A percentile compares a stretch with the other conserved stretches of the same genome.
These are phyloP conservation scores for Anthopleura xanthogrammica DNA, from an alignment of 92 coral and sea anemone genomes.

Conservation along the genomic window DNA sequence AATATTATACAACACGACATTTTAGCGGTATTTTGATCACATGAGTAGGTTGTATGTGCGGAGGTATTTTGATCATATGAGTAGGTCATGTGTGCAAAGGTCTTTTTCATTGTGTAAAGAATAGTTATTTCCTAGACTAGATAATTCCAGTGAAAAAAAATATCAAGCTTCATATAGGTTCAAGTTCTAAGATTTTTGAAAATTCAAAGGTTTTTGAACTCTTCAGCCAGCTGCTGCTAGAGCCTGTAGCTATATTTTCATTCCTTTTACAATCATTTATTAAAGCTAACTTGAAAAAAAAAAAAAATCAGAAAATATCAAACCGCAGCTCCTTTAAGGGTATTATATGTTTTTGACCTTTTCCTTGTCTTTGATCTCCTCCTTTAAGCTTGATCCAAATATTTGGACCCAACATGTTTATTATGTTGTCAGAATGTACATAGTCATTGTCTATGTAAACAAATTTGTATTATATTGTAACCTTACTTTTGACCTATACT, in stretches of 20 bases:
- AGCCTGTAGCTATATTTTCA: not conserved
- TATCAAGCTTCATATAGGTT: too few species aligned
- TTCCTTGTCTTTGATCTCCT: not conserved
- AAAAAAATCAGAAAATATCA: not conserved
- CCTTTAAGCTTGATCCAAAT: not conserved
- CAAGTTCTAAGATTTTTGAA: too few species aligned
- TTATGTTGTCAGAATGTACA: constrained; percentile 1
- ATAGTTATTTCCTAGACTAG: too few species aligned
- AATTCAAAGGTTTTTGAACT: too few species aligned
- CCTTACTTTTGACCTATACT: constrained; percentile 6
- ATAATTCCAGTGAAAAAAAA: too few species aligned
- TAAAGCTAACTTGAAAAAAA: not conserved
- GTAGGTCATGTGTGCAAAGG: too few species aligned
- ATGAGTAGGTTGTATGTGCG: too few species aligned
- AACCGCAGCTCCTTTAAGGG: not conserved
- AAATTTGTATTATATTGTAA: not conserved
- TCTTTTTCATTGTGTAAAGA: too few species aligned
- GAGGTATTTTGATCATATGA: too few species aligned
- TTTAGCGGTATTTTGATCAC: too few species aligned
- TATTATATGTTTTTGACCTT: not conserved
- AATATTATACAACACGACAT: too few species aligned
- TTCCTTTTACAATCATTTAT: not conserved
- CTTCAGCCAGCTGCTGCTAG: not conserved
- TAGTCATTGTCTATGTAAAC: not conserved
- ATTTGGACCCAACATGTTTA: not conserved